Percentiles rank a stretch among this genome's conserved stretches.
Evolutionary conservation across 92 coral and sea anemone species (phyloP).

Genomic region (Nematostella vectensis): DNA sequence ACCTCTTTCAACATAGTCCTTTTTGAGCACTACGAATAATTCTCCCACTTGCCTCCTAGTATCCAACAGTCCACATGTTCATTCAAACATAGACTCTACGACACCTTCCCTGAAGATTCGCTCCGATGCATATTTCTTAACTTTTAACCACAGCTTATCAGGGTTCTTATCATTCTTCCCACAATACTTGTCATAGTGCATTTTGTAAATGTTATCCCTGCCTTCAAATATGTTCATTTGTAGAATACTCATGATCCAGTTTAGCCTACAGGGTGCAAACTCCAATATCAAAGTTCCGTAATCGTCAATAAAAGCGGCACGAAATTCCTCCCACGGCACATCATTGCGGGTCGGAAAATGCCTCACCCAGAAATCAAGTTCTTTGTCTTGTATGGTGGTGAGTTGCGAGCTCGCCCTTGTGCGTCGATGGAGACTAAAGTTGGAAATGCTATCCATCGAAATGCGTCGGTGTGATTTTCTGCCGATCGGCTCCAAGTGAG

Average conservation of each 20-base stretch:
- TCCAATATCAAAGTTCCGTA: slow-evolving; percentile 38
- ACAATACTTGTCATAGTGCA: slow-evolving; percentile 49
- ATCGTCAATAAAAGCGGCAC: slow-evolving; percentile 51
- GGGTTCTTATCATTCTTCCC: slow-evolving; percentile 29
- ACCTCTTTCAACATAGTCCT: no score
- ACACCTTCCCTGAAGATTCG: slow-evolving; percentile 62
- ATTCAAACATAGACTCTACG: slow-evolving; percentile 51
- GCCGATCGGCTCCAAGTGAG: no score
- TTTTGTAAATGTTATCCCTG: slow-evolving; percentile 30
- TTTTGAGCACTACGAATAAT: no score
- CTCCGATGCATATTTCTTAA: slow-evolving; percentile 49
- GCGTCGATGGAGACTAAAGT: slow-evolving; percentile 1
- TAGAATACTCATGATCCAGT: slow-evolving; percentile 46
- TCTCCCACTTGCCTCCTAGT: no score
- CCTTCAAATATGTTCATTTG: slow-evolving; percentile 56
- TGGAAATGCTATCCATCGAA: slow-evolving; percentile 11
- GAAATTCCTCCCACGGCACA: slow-evolving; percentile 33
- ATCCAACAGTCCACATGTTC: no score
- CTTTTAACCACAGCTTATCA: slow-evolving; percentile 44
- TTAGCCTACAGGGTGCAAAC: slow-evolving; percentile 44
- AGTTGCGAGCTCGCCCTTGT: slow-evolving; percentile 3
- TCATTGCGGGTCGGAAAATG: slow-evolving; percentile 26
- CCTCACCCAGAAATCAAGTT: slow-evolving; percentile 45
- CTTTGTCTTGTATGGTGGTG: slow-evolving; percentile 9
- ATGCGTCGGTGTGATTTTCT: slow-evolving; percentile 9